Evolutionary conservation across 2,888 invertebrate genomes (phyloP), one percentile per base, ranked within the genome.

Genomic region (Zhengitettix transpicula): DNA sequence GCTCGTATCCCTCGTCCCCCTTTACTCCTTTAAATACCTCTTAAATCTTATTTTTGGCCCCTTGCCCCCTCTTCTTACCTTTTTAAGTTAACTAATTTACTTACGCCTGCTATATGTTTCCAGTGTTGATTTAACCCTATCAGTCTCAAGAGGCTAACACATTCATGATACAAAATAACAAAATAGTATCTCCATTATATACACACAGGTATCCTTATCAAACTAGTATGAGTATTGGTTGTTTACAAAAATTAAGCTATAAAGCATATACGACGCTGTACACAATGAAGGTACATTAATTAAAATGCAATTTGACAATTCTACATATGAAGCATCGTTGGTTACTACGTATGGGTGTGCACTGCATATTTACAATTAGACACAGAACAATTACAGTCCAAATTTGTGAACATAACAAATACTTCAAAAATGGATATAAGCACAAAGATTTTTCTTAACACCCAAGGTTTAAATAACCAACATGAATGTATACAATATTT

Each of bases 131-230:
- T 57, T 57, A 62, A 57, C 53, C 47, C n/a, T 47, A 71, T 74
- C 74, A 74, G 74, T 74, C 74, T 74, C 73, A 74, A 73, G 69
- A 71, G 72, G 72, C 72, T 71, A 73, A 74, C 67, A 68, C 64
- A 63, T 63, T 62, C 47, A 56, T 56, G 54, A 60, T 62, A 53
- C 56, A 61, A 60, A 63, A 60, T 63, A 63, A 63, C 60, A 63
- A 63, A 63, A 63, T 63, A 63, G 63, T 58, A 58, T 54, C 57
- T 60, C 58, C 60, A 61, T 57, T 60, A 57, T 60, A 60, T 59
- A 59, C 59, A 59, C 54, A 58, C 41, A 58, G 28, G 28, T 28
- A 28, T 53, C 42, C 56, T 47, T 59, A 56, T 52, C 51, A 42
- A 42, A 52, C 59, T 59, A 55, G 16, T 59, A 47, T 59, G 59